phyloP scores from a whole-genome alignment of 2,113 vertebrate genomes.

The Ceyx margarethae region DNA sequence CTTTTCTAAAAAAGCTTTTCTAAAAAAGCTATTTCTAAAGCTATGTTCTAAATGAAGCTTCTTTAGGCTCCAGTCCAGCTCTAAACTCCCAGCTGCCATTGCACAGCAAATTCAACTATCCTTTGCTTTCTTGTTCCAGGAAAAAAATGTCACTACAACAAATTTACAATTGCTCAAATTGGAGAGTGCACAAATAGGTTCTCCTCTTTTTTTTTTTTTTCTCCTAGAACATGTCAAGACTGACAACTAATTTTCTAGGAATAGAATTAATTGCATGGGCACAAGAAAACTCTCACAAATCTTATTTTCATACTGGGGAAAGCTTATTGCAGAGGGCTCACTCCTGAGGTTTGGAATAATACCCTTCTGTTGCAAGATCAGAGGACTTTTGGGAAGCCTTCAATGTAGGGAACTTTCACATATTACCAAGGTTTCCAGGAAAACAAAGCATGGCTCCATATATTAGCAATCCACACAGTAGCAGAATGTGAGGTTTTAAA shows the following conservation, averaged over 20 bases:
- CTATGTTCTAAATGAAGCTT: constrained; percentile 22
- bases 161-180: background rate
- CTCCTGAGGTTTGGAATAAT: background rate
- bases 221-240: background rate
- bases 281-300: background rate
- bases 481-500: background rate
- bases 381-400: background rate
- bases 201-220: constrained; percentile 19
- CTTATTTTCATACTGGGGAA: background rate
- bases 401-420: background rate
- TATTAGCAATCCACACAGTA: background rate
- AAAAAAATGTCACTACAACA: constrained; percentile 25
- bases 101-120: background rate
- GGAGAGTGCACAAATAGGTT: background rate
- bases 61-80: constrained; percentile 24
- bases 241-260: constrained; percentile 39
- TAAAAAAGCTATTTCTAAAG: no score
- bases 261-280: background rate
- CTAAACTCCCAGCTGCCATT: constrained; percentile 5
- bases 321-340: background rate
- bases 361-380: background rate
- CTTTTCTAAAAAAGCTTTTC: no score
- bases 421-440: background rate
- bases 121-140: background rate
- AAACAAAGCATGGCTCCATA: background rate